Evolutionary conservation across 2,888 invertebrate species (phyloP).

Genomic region (Drosophila ezoana): DNA sequence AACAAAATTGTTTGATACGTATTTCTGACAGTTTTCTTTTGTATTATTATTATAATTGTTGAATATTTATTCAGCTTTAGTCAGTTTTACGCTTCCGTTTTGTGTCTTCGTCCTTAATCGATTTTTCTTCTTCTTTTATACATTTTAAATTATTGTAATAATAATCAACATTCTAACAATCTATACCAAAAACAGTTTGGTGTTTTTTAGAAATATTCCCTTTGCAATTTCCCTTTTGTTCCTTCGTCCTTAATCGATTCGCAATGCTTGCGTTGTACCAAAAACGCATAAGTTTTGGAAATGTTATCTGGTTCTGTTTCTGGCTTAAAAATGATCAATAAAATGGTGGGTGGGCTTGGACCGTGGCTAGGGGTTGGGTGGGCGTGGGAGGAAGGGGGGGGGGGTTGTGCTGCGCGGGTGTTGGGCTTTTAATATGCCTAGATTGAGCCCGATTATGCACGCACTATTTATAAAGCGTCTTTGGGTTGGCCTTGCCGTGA

Average conservation of each 20-base stretch:
- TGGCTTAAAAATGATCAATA: slow-evolving; percentile 50
- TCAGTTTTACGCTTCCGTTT: no score
- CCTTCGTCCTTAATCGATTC: slow-evolving; percentile 10
- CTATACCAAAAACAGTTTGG: neutral
- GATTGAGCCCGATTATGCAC: slow-evolving; percentile 80
- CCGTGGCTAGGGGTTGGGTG: neutral
- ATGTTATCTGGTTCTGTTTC: slow-evolving; percentile 22
- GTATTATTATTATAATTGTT: no score
- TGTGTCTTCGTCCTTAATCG: no score
- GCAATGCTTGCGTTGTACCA: neutral
- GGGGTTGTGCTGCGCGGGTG: slow-evolving; percentile 35
- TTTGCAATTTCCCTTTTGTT: slow-evolving; percentile 1
- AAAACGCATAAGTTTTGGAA: slow-evolving; percentile 2
- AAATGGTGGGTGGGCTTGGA: slow-evolving; percentile 8
- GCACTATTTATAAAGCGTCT: slow-evolving; percentile 78
- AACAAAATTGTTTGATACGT: no score
- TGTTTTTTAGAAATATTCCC: no score
- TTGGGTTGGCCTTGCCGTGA: slow-evolving; percentile 62
- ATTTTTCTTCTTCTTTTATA: no score
- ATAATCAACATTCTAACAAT: neutral
- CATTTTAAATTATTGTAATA: neutral
- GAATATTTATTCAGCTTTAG: no score
- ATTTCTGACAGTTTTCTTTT: no score
- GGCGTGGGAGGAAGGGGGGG: neutral
- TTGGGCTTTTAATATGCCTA: slow-evolving; percentile 77